Base-by-base conservation (phyloP, 2,888 invertebrate genomes). In the Lissonota sp. region DNA sequence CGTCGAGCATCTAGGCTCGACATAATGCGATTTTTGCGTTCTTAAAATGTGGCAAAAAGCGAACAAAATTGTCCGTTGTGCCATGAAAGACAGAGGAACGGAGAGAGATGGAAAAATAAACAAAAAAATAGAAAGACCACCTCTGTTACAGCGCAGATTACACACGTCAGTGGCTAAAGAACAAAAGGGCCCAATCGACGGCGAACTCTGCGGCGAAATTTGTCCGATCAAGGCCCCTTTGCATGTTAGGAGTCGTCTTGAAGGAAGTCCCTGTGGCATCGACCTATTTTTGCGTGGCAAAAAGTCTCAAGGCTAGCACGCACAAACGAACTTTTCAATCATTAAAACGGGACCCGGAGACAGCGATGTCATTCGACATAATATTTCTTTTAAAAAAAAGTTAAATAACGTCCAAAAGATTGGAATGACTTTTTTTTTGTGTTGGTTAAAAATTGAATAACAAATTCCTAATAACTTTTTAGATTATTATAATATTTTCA, bases 11-110 rank as follows among this genome's bases (percentile, higher is more conserved):
- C 26, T 26, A 83, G 85, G 14, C 40, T 83, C 86, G 83, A 80
- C 84, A 82, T 86, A 86, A 85, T 85, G 83, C 80, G 82, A 88
- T 87, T 88, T 86, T 87, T 84, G 84, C 85, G 83, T 86, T 87
- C 83, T 85, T 83, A 87, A 86, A 87, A 74, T 73, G 78, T 71
- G 71, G 81, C 85, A 88, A 88, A 88, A 88, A 88, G 84, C 80
- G 82, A 84, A 81, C 72, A 72, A 75, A 49, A 71, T 49, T 72
- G 55, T 72, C 62, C 42, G 62, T 8, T 62, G 37, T 53, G 51
- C 7, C 8, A 44, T 12, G 42, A 72, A 72, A 6, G 60, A 53
- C 39, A 5, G 39, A 39, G 39, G 26, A 26, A 26, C 1, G 3
- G n/a, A 37, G 39, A 58, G 39, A 5, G 39, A 26, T 26, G 26